Conservation (phyloP, 1,140 invertebrate genomes). For the Anoplophora glabripennis region DNA sequence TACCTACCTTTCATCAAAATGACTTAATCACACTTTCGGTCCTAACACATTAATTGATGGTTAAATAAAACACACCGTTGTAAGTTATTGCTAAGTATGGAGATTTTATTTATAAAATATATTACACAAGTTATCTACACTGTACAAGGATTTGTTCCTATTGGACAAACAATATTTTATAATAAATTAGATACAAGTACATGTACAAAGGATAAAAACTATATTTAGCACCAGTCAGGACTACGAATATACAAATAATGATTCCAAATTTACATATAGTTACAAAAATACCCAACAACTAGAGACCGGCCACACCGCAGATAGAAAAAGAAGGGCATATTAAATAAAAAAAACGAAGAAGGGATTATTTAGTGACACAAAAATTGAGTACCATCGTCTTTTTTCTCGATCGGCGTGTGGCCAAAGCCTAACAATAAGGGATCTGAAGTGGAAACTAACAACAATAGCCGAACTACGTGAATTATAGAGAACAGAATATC, state of each 20-base stretch:
- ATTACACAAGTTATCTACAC: slow-evolving; percentile 52
- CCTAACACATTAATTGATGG: too few species aligned
- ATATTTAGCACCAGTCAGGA: slow-evolving; percentile 49
- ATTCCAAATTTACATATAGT: slow-evolving; percentile 38
- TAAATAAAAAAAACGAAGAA: neutral
- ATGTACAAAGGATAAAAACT: slow-evolving; percentile 39
- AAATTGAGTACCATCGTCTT: neutral
- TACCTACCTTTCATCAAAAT: too few species aligned
- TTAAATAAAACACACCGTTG: slow-evolving; percentile 15
- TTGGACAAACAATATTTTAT: slow-evolving; percentile 31
- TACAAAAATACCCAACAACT: slow-evolving; percentile 33
- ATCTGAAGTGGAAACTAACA: slow-evolving; percentile 19
- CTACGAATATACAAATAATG: slow-evolving; percentile 43
- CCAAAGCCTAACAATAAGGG: neutral
- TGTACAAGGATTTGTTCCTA: slow-evolving; percentile 45
- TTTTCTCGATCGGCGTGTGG: neutral
- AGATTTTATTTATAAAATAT: slow-evolving; percentile 52
- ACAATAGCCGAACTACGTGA: slow-evolving; percentile 26
- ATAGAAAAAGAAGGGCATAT: neutral
- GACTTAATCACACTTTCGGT: too few species aligned
- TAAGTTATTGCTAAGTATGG: slow-evolving; percentile 43
- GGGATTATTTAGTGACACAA: neutral
- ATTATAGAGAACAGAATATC: slow-evolving; percentile 26
- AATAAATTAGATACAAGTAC: slow-evolving; percentile 42
- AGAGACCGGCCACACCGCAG: neutral